These are phyloP conservation scores for Mesoligia furuncula DNA, from an alignment of 2,888 invertebrate species.

Conservation along the genomic window DNA sequence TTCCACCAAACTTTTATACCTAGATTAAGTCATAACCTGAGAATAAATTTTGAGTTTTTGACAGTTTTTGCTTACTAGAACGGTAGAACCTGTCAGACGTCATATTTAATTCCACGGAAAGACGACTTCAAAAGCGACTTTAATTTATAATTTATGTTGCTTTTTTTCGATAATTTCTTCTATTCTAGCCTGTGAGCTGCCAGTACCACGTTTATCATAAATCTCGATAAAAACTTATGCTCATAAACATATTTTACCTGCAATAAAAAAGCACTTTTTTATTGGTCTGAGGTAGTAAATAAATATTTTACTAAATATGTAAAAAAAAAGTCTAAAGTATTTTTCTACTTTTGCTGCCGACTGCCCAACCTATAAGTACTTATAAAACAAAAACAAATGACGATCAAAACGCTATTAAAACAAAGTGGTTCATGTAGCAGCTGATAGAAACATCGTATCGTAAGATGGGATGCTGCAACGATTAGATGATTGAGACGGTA, in stretches of 20 bases:
- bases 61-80: too few relatives aligned
- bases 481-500: constrained; percentile 20
- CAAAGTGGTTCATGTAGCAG: constrained; percentile 44
- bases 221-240: background rate
- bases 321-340: background rate
- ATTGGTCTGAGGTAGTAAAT: too few relatives aligned
- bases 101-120: too few relatives aligned
- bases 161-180: too few relatives aligned
- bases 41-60: too few relatives aligned
- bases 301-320: background rate
- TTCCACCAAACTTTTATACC: too few relatives aligned
- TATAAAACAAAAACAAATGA: constrained; percentile 42
- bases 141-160: too few relatives aligned
- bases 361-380: constrained; percentile 8
- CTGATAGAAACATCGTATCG: constrained; percentile 29
- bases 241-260: background rate
- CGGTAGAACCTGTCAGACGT: too few relatives aligned
- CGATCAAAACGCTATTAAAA: constrained; percentile 40
- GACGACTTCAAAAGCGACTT: too few relatives aligned
- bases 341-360: background rate
- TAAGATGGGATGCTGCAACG: constrained; percentile 30
- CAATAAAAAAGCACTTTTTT: background rate
- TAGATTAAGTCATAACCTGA: too few relatives aligned
- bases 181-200: too few relatives aligned
- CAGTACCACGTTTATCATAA: too few relatives aligned